Evolutionary conservation across 2,888 invertebrate species (phyloP), one percentile per base, ranked within the genome.

Genomic region (Hermaeophaga mercurialis): DNA sequence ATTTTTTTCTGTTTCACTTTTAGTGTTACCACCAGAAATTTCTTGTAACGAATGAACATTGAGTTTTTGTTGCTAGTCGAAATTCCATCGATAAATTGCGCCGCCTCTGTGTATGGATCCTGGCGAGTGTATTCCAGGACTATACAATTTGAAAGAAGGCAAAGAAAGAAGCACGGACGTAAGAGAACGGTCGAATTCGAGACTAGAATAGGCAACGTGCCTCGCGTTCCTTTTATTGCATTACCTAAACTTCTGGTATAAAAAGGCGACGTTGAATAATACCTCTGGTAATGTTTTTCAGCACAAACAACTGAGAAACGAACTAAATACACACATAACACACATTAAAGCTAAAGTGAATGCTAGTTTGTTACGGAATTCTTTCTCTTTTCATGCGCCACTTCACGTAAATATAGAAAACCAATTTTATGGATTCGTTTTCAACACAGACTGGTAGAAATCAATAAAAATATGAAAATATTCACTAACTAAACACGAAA

Each of bases 211-310:
- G 34, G 15, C 34, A 34, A 34, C 14, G 15, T 15, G 34, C 34
- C 34, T 34, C 34, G 12, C 34, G 34, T 34, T 34, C 12, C 34
- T 34, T 34, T 34, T 34, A 34, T 34, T 34, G 34, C 34, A 34
- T 34, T 34, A 34, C 34, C 34, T 15, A 15, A 34, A 34, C 34
- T 34, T 34, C 12, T 34, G 14, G 34, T 34, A 34, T 34, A 34
- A 34, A 34, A 34, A 34, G 11, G 34, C 34, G 34, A 11, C 34
- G 34, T 34, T 34, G 34, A 34, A 34, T 34, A 34, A 34, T 15
- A 34, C 12, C 34, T 34, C 7, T 12, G 34, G 14, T 34, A 34
- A 34, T 15, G 34, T 34, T 34, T 15, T 34, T 11, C 34, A 7
- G 12, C 34, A 34, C 11, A 34, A 34, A 34, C 34, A 34, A 11